phyloP scores from a whole-genome alignment of 2,888 invertebrate species.

The Phaedon cochleariae region DNA sequence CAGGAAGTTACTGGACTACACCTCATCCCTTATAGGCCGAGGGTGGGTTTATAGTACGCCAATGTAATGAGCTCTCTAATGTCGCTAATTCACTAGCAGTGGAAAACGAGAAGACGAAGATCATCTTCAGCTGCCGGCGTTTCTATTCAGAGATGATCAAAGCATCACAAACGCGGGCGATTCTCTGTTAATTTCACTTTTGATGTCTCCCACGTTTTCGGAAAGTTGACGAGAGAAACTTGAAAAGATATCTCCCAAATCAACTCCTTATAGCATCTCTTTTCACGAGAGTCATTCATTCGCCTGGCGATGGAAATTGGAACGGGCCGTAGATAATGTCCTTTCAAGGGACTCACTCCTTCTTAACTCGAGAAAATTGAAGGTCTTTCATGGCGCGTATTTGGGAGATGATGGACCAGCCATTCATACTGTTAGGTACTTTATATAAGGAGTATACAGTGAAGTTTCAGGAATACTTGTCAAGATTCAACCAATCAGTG shows the following conservation, averaged over 20 bases:
- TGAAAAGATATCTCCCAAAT: constrained; percentile 53
- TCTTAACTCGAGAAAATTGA: not conserved
- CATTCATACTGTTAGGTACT: too few relatives aligned
- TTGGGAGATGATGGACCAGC: too few relatives aligned
- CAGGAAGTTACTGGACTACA: too few relatives aligned
- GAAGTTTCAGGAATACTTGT: too few relatives aligned
- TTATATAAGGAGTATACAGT: too few relatives aligned
- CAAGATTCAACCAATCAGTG: too few relatives aligned
- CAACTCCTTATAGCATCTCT: constrained; percentile 32
- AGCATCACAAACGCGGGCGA: constrained; percentile 56
- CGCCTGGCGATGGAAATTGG: not conserved
- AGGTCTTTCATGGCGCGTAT: not conserved
- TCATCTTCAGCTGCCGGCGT: constrained; percentile 20
- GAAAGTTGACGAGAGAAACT: constrained; percentile 51
- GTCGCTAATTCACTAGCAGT: not conserved
- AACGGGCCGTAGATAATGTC: not conserved
- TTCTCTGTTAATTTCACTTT: constrained; percentile 57
- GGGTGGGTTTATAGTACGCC: not conserved
- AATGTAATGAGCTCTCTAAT: not conserved
- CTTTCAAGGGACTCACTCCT: not conserved
- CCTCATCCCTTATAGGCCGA: too few relatives aligned
- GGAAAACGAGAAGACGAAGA: not conserved
- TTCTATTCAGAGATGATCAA: constrained; percentile 55
- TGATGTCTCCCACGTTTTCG: constrained; percentile 50
- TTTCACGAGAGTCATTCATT: not conserved